Conservation (phyloP, 64 coral and sea anemone species). For the Actinia tenebrosa region DNA sequence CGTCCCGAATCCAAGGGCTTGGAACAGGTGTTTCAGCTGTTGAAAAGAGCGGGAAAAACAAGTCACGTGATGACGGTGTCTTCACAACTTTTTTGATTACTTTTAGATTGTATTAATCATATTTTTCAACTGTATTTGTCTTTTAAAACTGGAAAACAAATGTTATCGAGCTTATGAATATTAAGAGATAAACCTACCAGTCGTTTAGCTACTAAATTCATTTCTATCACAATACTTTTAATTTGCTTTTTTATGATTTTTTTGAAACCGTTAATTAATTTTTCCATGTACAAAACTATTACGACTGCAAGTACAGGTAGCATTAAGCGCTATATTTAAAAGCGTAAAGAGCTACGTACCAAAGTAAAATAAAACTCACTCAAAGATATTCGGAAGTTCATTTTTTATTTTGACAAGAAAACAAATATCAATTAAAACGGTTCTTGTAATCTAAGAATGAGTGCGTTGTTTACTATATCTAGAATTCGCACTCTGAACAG, state of each 20-base stretch:
- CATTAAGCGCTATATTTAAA: no score
- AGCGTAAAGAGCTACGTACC: no score
- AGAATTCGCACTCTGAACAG: not conserved
- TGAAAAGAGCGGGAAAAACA: not conserved
- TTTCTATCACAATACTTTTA: no score
- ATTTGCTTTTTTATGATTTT: no score
- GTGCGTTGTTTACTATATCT: not conserved
- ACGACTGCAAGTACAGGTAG: no score
- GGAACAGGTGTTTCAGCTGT: no score
- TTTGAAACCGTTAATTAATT: no score
- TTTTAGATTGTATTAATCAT: not conserved
- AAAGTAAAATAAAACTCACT: not conserved
- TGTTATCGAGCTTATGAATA: not conserved
- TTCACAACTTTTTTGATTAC: not conserved
- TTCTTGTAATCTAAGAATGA: not conserved
- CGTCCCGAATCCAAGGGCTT: not conserved
- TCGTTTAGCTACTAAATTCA: no score
- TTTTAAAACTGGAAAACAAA: not conserved
- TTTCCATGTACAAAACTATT: no score
- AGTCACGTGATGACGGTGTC: not conserved
- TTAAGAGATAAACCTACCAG: no score
- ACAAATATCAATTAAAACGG: conserved; percentile 9
- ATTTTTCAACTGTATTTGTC: not conserved
- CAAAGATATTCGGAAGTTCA: not conserved
- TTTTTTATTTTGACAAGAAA: not conserved